Conservation (phyloP, 2,113 vertebrate genomes). For the Phylloscopus trochilus region DNA sequence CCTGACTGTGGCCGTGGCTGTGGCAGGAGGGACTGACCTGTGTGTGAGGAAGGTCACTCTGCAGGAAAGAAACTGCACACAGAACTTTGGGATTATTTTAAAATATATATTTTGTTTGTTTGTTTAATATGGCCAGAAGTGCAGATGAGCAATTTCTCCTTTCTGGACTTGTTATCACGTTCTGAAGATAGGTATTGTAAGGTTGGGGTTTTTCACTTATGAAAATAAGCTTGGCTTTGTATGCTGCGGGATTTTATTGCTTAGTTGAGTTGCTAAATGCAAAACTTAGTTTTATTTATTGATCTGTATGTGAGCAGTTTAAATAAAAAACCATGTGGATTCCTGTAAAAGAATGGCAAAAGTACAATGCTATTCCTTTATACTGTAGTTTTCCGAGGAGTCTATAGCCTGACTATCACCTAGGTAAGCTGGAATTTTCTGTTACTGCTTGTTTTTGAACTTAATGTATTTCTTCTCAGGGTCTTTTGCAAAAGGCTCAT, state of each 20-base stretch:
- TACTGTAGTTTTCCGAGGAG: conserved; percentile 61
- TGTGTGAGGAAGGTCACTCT: background rate
- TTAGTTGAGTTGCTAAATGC: background rate
- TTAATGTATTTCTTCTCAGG: conserved; percentile 10
- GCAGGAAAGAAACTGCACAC: background rate
- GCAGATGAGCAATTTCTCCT: background rate
- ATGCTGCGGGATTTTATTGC: background rate
- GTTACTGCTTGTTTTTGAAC: conserved; percentile 36
- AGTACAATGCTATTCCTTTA: conserved; percentile 62
- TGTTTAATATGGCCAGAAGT: background rate
- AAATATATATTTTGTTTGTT: background rate
- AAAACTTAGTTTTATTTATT: background rate
- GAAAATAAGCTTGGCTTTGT: background rate
- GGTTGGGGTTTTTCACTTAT: background rate
- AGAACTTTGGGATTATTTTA: background rate
- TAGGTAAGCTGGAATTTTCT: conserved; percentile 59
- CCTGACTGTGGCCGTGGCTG: background rate
- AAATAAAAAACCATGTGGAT: background rate
- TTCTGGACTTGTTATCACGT: background rate
- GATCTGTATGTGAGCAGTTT: conserved; percentile 8
- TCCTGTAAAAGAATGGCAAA: conserved; percentile 19
- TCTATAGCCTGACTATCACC: conserved; percentile 54
- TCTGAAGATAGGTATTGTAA: background rate
- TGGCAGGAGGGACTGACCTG: background rate
- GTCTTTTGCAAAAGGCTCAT: conserved; percentile 39